Conservation (phyloP, 64 coral and sea anemone species). For the Astreopora myriophthalma region DNA sequence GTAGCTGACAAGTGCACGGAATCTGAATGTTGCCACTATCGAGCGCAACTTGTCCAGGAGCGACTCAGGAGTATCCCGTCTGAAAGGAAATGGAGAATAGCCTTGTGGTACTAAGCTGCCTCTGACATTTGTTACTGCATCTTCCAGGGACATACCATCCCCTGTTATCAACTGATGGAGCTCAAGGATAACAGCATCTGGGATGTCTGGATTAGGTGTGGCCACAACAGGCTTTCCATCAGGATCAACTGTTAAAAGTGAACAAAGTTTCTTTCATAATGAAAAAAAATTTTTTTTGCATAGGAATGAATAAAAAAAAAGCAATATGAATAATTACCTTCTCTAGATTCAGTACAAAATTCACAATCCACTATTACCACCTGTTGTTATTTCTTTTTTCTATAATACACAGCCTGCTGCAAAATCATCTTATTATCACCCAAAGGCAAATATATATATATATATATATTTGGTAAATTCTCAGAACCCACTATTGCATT, state of each 20-base stretch:
- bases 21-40: conserved; percentile 33
- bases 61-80: conserved; percentile 12
- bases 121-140: conserved; percentile 37
- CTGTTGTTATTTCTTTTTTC: no score
- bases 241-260: background rate
- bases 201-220: conserved; percentile 11
- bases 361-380: no score
- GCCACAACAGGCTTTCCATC: conserved; percentile 17
- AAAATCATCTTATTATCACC: no score
- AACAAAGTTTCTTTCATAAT: background rate
- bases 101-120: conserved; percentile 36
- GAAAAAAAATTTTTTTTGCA: no score
- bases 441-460: no score
- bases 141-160: conserved; percentile 46
- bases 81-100: conserved; percentile 42
- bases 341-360: no score
- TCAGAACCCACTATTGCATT: no score
- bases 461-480: no score
- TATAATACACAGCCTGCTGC: no score
- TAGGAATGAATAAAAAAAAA: no score
- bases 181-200: background rate
- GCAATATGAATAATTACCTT: no score
- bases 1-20: background rate
- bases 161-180: background rate
- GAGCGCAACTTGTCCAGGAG: conserved; percentile 49